Percentiles rank a stretch among this genome's conserved stretches.
These are phyloP conservation scores for Ruditapes philippinarum DNA, from an alignment of 1,140 invertebrate species.

Conservation along the genomic window DNA sequence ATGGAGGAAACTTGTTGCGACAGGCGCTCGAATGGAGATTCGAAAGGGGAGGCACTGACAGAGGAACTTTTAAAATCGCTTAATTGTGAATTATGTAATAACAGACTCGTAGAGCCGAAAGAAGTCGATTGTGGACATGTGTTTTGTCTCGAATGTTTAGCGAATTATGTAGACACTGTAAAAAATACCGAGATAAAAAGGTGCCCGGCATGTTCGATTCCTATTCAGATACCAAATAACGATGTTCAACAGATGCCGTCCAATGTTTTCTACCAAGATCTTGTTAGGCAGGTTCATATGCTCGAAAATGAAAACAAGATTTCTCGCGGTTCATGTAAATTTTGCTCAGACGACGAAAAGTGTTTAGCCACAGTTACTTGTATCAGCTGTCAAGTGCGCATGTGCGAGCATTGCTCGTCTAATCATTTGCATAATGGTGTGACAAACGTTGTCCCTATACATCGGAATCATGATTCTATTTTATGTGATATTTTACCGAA, in stretches of 20 bases:
- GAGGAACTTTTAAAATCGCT: constrained; percentile 13
- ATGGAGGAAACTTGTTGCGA: neutral
- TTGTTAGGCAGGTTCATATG: constrained; percentile 2
- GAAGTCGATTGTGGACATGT: constrained; percentile 57
- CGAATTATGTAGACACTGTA: neutral
- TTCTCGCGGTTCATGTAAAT: constrained; percentile 57
- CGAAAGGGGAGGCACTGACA: neutral
- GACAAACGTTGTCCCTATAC: constrained; percentile 49
- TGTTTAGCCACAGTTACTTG: constrained; percentile 44
- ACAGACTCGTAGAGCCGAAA: constrained; percentile 25
- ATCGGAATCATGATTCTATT: constrained; percentile 56
- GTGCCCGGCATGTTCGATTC: constrained; percentile 29
- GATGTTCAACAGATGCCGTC: neutral
- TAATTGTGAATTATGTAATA: constrained; percentile 49
- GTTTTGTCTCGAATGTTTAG: constrained; percentile 44
- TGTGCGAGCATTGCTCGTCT: constrained; percentile 53
- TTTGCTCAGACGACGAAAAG: constrained; percentile 56
- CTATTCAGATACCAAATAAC: neutral
- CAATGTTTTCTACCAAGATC: constrained; percentile 50
- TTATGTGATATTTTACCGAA: constrained; percentile 55
- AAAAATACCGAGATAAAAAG: neutral
- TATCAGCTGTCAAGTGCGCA: constrained; percentile 27
- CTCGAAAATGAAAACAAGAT: constrained; percentile 20
- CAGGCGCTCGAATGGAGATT: neutral
- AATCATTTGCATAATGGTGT: constrained; percentile 59